A percentile compares a stretch with the other conserved stretches of the same genome.
These are phyloP conservation scores for Polietes domitor DNA, from an alignment of 2,888 invertebrate species.

Conservation along the genomic window DNA sequence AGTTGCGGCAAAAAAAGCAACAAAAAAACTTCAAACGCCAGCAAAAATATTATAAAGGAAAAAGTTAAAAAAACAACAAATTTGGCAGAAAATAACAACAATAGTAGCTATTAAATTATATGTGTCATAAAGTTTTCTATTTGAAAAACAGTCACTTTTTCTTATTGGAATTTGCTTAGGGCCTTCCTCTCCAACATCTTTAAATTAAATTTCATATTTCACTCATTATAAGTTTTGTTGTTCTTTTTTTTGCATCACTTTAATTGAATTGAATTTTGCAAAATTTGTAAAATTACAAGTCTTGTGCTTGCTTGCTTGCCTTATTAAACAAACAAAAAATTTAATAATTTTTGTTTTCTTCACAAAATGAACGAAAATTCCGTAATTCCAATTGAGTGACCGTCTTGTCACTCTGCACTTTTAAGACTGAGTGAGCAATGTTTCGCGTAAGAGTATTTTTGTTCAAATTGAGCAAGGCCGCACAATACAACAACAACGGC, in stretches of 20 bases:
- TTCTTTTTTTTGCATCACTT: background rate
- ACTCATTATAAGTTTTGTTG: background rate
- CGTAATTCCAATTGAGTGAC: constrained; percentile 68
- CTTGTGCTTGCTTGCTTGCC: constrained; percentile 3
- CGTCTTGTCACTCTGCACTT: constrained; percentile 74
- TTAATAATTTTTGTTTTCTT: constrained; percentile 1
- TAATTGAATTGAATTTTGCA: background rate
- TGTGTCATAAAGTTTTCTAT: too few species aligned
- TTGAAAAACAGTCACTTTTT: constrained; percentile 43
- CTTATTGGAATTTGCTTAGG: constrained; percentile 11
- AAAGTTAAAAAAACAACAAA: background rate
- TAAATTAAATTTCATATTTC: background rate
- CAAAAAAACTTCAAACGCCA: constrained; percentile 54
- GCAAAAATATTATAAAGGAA: constrained; percentile 58
- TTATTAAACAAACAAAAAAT: constrained; percentile 20
- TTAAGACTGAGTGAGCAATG: constrained; percentile 71
- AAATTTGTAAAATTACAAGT: background rate
- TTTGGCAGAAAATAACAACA: too few species aligned
- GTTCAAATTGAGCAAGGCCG: constrained; percentile 65
- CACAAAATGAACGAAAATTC: constrained; percentile 43
- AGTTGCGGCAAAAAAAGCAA: constrained; percentile 52
- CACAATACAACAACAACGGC: constrained; percentile 53
- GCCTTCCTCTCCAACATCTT: too few species aligned
- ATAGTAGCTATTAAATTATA: too few species aligned
- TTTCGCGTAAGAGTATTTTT: constrained; percentile 63